Conservation (phyloP, 2,113 vertebrate genomes). For the Notiomystis cincta region DNA sequence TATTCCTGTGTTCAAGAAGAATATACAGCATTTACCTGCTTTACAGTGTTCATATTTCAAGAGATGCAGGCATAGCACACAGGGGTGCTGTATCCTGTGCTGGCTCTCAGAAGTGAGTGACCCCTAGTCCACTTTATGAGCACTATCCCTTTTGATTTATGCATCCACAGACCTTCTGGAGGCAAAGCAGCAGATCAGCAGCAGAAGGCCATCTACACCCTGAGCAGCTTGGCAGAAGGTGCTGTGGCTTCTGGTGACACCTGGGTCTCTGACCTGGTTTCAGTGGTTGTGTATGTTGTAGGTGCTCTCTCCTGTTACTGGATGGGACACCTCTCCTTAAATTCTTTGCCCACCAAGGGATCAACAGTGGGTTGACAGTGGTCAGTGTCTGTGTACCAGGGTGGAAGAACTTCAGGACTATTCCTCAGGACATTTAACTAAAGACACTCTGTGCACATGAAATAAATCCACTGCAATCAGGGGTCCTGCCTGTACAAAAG, state of each 20-base stretch:
- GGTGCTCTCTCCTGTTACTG: too few species aligned
- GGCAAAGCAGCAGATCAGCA: not conserved
- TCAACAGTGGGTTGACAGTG: not conserved
- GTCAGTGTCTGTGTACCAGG: too few species aligned
- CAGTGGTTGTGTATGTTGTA: accelerated
- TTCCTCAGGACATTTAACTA: not conserved
- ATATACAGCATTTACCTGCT: not conserved
- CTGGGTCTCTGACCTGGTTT: not conserved
- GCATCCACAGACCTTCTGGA: not conserved
- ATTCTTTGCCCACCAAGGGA: not conserved
- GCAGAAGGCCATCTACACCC: not conserved
- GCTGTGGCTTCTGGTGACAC: not conserved
- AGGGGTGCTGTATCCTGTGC: not conserved
- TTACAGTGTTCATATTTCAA: not conserved
- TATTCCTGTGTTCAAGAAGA: not conserved
- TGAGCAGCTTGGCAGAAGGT: not conserved
- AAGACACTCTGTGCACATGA: not conserved
- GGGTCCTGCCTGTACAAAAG: not conserved
- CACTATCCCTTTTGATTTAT: not conserved
- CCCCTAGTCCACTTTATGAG: not conserved
- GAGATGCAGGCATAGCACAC: not conserved
- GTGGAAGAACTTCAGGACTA: not conserved
- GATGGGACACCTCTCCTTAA: not conserved
- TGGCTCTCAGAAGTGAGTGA: not conserved
- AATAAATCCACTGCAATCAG: not conserved